phyloP scores from a whole-genome alignment of 2,888 invertebrate species.

The Anodontia alba region DNA sequence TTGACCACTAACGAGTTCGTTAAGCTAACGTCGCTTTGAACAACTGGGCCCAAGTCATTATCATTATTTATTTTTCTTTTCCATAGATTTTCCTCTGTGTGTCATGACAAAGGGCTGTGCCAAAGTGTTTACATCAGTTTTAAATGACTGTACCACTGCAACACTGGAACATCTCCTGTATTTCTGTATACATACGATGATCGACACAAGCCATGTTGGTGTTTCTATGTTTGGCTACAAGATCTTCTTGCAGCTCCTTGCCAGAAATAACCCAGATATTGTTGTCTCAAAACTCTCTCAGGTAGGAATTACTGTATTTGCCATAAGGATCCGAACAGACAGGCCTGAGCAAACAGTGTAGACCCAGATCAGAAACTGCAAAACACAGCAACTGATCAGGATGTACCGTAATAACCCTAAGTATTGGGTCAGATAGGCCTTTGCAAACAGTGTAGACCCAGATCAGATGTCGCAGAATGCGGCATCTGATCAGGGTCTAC shows the following conservation, averaged over 20 bases:
- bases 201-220: constrained; percentile 81
- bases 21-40: too few relatives aligned
- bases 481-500: too few relatives aligned
- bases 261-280: constrained; percentile 78
- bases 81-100: constrained; percentile 81
- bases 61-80: neutral
- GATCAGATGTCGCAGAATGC: too few relatives aligned
- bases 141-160: constrained; percentile 75
- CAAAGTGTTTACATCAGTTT: constrained; percentile 73
- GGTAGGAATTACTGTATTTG: constrained; percentile 59
- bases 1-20: too few relatives aligned
- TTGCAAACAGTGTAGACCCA: too few relatives aligned
- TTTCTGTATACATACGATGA: constrained; percentile 81
- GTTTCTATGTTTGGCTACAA: constrained; percentile 81
- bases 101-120: constrained; percentile 73
- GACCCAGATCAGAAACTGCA: too few relatives aligned
- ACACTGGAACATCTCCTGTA: constrained; percentile 82
- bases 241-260: constrained; percentile 83
- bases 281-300: constrained; percentile 77
- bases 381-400: too few relatives aligned
- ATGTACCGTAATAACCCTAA: too few relatives aligned
- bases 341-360: too few relatives aligned
- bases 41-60: too few relatives aligned
- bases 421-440: too few relatives aligned
- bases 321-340: too few relatives aligned